phyloP scores from a whole-genome alignment of 2,888 invertebrate genomes.

The Macrosiphum euphorbiae region DNA sequence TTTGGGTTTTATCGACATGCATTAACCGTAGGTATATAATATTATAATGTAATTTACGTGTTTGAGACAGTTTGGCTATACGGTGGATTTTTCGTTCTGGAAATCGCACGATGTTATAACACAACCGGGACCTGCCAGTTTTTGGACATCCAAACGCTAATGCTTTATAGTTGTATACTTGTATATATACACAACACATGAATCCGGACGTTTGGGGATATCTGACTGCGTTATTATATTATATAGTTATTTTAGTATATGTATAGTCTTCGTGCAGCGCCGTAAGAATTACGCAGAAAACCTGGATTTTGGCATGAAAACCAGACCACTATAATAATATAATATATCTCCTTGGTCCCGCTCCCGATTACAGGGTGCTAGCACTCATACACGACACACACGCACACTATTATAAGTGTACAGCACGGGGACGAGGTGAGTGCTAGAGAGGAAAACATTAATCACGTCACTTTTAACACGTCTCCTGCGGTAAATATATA shows the following conservation, averaged over 20 bases:
- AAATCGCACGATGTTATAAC: constrained; percentile 5
- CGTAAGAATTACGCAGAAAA: constrained; percentile 26
- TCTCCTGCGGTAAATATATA: background rate
- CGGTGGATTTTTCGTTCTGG: constrained; percentile 1
- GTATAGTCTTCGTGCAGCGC: background rate
- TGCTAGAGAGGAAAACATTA: constrained; percentile 58
- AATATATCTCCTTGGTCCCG: constrained; percentile 3
- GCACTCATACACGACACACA: background rate
- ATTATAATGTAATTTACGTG: background rate
- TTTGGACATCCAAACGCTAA: constrained; percentile 33
- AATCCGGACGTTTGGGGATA: constrained; percentile 59
- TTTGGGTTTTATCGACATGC: background rate
- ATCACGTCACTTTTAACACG: constrained; percentile 62
- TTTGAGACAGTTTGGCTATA: background rate
- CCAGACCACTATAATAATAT: constrained; percentile 53
- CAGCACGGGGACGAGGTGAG: background rate
- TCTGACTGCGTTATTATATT: background rate
- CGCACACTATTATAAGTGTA: background rate
- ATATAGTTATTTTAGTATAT: constrained; percentile 2
- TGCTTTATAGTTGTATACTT: background rate
- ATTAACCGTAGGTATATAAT: background rate
- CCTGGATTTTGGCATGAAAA: constrained; percentile 61
- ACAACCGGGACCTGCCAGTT: background rate
- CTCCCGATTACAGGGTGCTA: constrained; percentile 25
- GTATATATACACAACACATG: background rate